Conservation (phyloP, 1,140 invertebrate genomes). For the Heliothis virescens region DNA sequence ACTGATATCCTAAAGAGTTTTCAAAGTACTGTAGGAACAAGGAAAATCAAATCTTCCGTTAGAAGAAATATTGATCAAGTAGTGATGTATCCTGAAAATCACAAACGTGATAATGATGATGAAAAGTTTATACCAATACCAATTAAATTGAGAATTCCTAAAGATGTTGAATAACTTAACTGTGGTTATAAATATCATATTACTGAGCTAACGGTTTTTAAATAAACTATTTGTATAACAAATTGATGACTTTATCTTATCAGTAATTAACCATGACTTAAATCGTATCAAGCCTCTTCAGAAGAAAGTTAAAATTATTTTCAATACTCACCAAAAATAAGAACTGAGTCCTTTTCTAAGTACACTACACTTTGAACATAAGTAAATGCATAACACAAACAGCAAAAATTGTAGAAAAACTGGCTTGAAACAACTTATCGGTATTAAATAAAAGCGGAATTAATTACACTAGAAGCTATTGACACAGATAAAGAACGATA, state of each 20-base stretch:
- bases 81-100: background rate
- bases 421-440: conserved; percentile 19
- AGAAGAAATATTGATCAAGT: background rate
- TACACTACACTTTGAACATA: conserved; percentile 8
- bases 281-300: background rate
- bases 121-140: conserved; percentile 65
- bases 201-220: background rate
- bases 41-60: background rate
- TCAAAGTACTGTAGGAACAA: background rate
- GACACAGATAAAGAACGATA: conserved; percentile 51
- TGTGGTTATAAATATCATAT: background rate
- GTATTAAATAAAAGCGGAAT: background rate
- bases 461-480: conserved; percentile 49
- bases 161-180: background rate
- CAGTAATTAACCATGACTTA: background rate
- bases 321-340: background rate
- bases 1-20: background rate
- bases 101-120: conserved; percentile 48
- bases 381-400: conserved; percentile 41
- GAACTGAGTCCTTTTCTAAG: background rate
- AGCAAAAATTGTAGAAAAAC: conserved; percentile 24
- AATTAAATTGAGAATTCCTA: conserved; percentile 30
- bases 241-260: background rate
- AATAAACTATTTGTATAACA: conserved; percentile 6
- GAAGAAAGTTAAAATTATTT: background rate